Evolutionary conservation across 2,113 vertebrate species (phyloP).

Genomic region (Tauraco erythrolophus): DNA sequence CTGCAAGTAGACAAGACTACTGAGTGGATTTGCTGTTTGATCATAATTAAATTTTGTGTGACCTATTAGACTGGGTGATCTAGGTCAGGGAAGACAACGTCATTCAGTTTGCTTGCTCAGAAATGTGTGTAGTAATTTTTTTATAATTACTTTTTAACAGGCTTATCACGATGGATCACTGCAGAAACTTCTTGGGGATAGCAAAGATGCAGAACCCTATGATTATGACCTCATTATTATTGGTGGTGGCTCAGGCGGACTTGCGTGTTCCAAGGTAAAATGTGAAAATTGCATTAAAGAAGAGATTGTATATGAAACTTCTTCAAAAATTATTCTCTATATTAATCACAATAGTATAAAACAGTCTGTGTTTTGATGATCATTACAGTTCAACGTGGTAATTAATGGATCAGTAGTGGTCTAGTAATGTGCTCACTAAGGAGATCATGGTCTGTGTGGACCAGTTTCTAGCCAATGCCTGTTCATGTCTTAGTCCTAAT

Average conservation of each 20-base stretch:
- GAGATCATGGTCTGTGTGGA: neutral
- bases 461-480: neutral
- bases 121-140: neutral
- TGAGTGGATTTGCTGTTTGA: neutral
- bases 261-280: constrained; percentile 94
- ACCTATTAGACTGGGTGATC: neutral
- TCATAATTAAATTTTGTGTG: neutral
- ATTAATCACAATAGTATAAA: neutral
- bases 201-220: constrained; percentile 63
- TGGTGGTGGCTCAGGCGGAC: constrained; percentile 94
- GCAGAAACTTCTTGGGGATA: constrained; percentile 83
- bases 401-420: neutral
- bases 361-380: neutral
- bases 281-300: neutral
- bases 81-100: neutral
- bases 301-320: neutral
- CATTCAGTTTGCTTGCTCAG: neutral
- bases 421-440: neutral
- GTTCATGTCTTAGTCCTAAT: neutral
- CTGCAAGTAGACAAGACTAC: neutral
- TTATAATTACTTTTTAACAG: constrained; percentile 4
- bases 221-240: constrained; percentile 95
- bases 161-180: constrained; percentile 88
- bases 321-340: neutral
- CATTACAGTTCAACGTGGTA: neutral